Evolutionary conservation across 2,888 invertebrate genomes (phyloP), one percentile per base, ranked within the genome.

Genomic region (Mechanitis messenoides): DNA sequence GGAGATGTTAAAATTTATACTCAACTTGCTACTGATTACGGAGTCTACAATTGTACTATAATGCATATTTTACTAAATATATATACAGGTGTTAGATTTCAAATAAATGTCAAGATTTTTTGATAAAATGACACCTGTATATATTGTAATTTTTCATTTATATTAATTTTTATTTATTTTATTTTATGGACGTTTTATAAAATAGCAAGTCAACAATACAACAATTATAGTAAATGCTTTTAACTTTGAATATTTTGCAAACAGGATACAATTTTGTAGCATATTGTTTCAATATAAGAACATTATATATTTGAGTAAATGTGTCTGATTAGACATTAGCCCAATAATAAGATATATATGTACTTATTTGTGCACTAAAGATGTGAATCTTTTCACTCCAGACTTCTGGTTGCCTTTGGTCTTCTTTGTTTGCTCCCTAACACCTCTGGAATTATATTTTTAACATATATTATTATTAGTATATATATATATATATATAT

Each of bases 341-440:
- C 58, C 60, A 64, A 61, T 56, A 66, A 61, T 61, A 59, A 47
- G 57, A 56, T 54, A 42, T 56, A 55, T 56, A 60, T 66, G 63
- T 62, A 62, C 67, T 80, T 85, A 88, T 83, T 89, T 89, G 80
- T 85, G 80, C 77, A 87, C 87, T 72, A 89, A 75, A 59, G 89
- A 84, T 65, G 89, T 80, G 70, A 90, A 84, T 77, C 87, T 80
- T 75, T 78, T 79, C 68, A 87, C 83, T 54, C 81, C 87, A 33
- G 87, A 74, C 75, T 89, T 90, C 57, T 68, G 60, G 67, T 80
- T 75, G 72, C 85, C 87, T 81, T 90, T 90, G 76, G 85, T 85
- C 77, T 87, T 88, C 78, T 88, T 89, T 56, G 84, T 83, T 74
- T 89, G 90, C 71, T 89, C 90, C 70, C 89, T 89, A 58, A 89